Percentiles rank a stretch among this genome's conserved stretches.
Conservation (phyloP, 2,888 invertebrate genomes). For the Asteroscopus sphinx region DNA sequence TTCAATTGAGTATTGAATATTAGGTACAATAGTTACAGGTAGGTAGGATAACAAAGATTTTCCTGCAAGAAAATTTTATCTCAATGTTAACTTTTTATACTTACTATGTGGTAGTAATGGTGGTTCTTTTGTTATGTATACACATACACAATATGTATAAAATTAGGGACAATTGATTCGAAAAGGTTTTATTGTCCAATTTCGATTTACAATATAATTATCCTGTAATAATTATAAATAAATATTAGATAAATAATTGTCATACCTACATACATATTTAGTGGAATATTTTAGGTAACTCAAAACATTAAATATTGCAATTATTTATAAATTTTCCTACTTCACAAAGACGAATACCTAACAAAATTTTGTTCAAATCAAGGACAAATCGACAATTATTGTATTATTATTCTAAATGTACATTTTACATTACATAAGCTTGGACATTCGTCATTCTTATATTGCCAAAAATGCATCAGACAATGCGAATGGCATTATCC, state of each 20-base stretch:
- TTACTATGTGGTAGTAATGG: no score
- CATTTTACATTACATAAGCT: constrained; percentile 32
- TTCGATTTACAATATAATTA: neutral
- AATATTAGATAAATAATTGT: neutral
- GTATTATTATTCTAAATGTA: constrained; percentile 25
- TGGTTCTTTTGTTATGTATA: no score
- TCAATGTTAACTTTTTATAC: no score
- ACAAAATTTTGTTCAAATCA: constrained; percentile 33
- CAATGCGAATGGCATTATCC: constrained; percentile 30
- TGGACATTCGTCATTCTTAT: constrained; percentile 25
- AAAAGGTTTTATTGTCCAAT: no score
- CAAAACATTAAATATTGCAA: constrained; percentile 9
- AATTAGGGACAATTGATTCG: no score
- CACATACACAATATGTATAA: no score
- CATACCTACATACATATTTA: neutral
- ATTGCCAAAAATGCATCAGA: constrained; percentile 33
- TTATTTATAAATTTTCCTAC: constrained; percentile 36
- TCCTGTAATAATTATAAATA: constrained; percentile 23
- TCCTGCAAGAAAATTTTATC: no score
- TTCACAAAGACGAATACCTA: constrained; percentile 21
- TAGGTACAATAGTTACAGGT: no score
- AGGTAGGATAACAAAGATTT: no score
- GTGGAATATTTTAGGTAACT: constrained; percentile 14
- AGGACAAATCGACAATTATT: constrained; percentile 35
- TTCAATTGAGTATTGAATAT: no score